Conservation (phyloP, 2,797 vertebrate species). For the Euphonia xanthogaster region DNA sequence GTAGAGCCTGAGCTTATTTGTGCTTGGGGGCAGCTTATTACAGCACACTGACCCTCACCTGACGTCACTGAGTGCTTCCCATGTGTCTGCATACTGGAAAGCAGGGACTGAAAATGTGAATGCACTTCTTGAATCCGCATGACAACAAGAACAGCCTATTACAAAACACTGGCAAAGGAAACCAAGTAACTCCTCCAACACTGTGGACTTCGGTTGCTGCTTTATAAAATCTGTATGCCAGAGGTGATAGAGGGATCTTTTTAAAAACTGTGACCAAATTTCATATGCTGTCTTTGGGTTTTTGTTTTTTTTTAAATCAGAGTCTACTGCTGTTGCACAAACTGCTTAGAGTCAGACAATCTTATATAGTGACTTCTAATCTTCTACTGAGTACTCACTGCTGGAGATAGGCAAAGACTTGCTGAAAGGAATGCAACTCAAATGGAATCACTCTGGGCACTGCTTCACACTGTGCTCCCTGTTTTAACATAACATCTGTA, state of each 20-base stretch:
- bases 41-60: conserved; percentile 19
- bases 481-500: background rate
- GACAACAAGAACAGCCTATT: background rate
- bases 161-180: background rate
- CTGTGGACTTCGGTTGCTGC: background rate
- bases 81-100: background rate
- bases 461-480: background rate
- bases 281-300: background rate
- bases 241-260: background rate
- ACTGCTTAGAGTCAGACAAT: background rate
- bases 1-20: background rate
- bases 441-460: background rate
- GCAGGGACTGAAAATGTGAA: background rate
- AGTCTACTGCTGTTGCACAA: background rate
- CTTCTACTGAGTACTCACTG: background rate
- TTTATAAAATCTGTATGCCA: background rate
- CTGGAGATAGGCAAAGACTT: background rate
- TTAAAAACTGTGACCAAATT: background rate
- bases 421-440: background rate
- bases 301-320: rapidly evolving
- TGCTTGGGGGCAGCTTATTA: background rate
- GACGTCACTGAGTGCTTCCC: background rate
- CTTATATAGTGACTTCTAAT: background rate
- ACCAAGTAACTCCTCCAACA: background rate
- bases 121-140: background rate